Evolutionary conservation across 2,888 invertebrate species (phyloP), one percentile per base, ranked within the genome.

Genomic region (Caenorhabditis afra): DNA sequence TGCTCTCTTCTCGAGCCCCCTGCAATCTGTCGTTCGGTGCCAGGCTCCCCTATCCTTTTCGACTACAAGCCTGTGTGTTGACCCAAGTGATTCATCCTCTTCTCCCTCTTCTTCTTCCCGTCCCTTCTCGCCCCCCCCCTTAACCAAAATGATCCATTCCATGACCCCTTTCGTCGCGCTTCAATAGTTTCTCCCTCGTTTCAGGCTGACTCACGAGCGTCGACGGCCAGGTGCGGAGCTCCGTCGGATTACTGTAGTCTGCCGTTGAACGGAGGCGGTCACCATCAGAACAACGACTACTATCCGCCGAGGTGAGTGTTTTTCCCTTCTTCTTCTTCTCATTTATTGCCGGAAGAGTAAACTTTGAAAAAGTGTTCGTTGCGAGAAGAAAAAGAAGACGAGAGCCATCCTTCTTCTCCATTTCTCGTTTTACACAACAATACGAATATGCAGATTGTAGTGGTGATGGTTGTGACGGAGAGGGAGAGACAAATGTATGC

Each of bases 231-330:
- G 57, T 79, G 79, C 50, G 29, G 29, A 3, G 79, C 49, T 14
- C 73, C 73, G 18, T 79, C 79, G n/a, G 73, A 79, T 45, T 79
- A 79, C 64, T 61, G 79, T 68, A 79, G 73, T 52, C 47, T 79
- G 12, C 79, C 79, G 41, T 52, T 78, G 50, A 76, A 76, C 65
- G 64, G 58, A 58, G 35, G n/a, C n/a, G 3, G 49, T 22, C 44
- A 49, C 47, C 53, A 39, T 14, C 55, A 49, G 22, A 47, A 76
- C 45, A 50, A 57, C 55, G 78, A 78, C 49, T 73, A 79, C 59
- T 79, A 79, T 45, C 79, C 79, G 18, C 67, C 79, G 4, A 79
- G 79, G 79, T 75, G 35, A 11, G 74, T 45, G 57, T n/a, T 66
- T 68, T 59, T 50, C n/a, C n/a, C n/a, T n/a, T n/a, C n/a, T n/a